phyloP scores from a whole-genome alignment of 2,888 invertebrate species.

The Melieria omissa region DNA sequence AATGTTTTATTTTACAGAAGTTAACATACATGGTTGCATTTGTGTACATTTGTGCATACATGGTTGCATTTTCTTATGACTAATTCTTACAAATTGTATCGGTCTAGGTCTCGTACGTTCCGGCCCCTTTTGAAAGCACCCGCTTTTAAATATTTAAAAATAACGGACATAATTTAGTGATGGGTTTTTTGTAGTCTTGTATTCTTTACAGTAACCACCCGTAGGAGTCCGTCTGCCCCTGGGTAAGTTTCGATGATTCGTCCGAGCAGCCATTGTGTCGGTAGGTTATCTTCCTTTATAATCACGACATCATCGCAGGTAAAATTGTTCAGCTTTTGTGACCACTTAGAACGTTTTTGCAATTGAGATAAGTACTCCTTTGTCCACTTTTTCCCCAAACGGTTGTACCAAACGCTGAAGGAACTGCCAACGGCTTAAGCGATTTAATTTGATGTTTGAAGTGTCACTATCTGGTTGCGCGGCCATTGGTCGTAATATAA shows the following conservation, averaged over 20 bases:
- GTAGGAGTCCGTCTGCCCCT: too few species aligned
- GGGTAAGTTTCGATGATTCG: constrained; percentile 21
- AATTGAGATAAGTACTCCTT: constrained; percentile 19
- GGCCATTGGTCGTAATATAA: constrained; percentile 28
- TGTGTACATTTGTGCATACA: too few species aligned
- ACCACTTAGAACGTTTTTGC: constrained; percentile 25
- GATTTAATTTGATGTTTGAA: constrained; percentile 13
- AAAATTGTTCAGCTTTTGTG: constrained; percentile 5
- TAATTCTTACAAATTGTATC: too few species aligned
- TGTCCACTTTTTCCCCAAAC: constrained; percentile 29
- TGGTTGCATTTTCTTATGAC: too few species aligned
- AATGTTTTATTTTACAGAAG: too few species aligned
- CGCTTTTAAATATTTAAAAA: too few species aligned
- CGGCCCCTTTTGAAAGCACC: too few species aligned
- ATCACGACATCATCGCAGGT: constrained; percentile 21
- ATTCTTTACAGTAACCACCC: too few species aligned
- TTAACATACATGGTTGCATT: too few species aligned
- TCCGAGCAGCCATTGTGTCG: constrained; percentile 28
- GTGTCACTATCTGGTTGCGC: constrained; percentile 15
- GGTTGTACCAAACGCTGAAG: constrained; percentile 20
- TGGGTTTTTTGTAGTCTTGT: too few species aligned
- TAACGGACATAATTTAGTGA: too few species aligned
- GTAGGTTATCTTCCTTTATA: constrained; percentile 32
- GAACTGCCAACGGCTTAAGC: constrained; percentile 31
- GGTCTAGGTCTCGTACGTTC: too few species aligned